A percentile compares a stretch with the other conserved stretches of the same genome.
Conservation (phyloP, 1,140 invertebrate species). For the Drosophila nebulosa region DNA sequence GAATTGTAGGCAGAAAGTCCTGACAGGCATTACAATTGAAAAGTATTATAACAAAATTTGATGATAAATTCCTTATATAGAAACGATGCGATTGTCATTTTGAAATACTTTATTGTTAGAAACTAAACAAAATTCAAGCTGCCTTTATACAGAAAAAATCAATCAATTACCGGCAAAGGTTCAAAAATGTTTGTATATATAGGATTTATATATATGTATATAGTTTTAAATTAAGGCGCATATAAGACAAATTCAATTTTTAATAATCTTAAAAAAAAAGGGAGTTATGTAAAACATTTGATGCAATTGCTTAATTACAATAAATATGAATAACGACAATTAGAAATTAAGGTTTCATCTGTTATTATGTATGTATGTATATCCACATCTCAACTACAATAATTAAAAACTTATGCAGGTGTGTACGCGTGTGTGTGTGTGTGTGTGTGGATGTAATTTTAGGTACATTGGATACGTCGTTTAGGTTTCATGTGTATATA, state of each 20-base stretch:
- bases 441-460: constrained; percentile 50
- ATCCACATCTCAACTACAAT: constrained; percentile 45
- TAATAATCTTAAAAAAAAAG: background rate
- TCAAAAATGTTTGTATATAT: constrained; percentile 35
- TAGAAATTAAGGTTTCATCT: constrained; percentile 54
- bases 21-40: no score
- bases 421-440: constrained; percentile 23
- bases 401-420: constrained; percentile 33
- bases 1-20: no score
- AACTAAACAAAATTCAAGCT: constrained; percentile 69
- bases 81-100: background rate
- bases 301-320: constrained; percentile 64
- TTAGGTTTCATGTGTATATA: constrained; percentile 44
- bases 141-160: constrained; percentile 64
- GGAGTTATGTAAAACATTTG: constrained; percentile 19
- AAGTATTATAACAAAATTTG: no score
- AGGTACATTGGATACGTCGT: constrained; percentile 72
- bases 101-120: constrained; percentile 70
- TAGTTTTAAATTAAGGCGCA: constrained; percentile 3
- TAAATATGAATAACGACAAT: constrained; percentile 70
- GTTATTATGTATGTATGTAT: constrained; percentile 36
- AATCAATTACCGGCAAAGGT: constrained; percentile 52
- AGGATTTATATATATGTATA: constrained; percentile 11
- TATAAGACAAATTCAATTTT: constrained; percentile 1
- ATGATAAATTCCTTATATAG: no score